Conservation (phyloP, 2,113 vertebrate species). For the Origma solitaria region DNA sequence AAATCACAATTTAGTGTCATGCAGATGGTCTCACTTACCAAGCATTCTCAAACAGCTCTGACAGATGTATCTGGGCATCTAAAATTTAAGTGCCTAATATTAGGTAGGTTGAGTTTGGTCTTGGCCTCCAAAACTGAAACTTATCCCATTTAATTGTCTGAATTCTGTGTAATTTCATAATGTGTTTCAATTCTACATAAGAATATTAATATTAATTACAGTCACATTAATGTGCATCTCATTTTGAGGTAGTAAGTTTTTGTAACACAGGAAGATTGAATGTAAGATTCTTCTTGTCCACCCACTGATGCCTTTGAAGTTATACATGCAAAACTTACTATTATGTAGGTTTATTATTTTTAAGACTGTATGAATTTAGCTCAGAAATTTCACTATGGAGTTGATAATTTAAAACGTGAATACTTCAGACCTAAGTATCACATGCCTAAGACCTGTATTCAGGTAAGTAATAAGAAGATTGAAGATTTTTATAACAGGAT, state of each 20-base stretch:
- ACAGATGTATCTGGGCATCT: background rate
- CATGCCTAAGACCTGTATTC: background rate
- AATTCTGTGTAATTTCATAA: background rate
- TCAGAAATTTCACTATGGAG: background rate
- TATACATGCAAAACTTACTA: background rate
- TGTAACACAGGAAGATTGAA: background rate
- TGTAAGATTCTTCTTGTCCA: background rate
- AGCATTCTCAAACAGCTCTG: background rate
- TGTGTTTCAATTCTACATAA: background rate
- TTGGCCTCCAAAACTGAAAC: background rate
- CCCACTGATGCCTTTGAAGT: background rate
- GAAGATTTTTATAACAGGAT: background rate
- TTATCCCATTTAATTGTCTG: background rate
- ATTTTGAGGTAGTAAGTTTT: background rate
- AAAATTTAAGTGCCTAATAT: background rate
- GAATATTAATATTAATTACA: background rate
- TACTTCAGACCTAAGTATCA: background rate
- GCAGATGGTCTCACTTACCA: background rate
- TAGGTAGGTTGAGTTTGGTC: background rate
- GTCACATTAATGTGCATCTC: background rate
- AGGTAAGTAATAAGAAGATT: background rate
- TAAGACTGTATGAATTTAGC: background rate
- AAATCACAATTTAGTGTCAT: background rate
- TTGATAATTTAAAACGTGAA: background rate
- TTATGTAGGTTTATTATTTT: background rate